Conservation (phyloP, 2,888 invertebrate species). For the Apeira syringaria region DNA sequence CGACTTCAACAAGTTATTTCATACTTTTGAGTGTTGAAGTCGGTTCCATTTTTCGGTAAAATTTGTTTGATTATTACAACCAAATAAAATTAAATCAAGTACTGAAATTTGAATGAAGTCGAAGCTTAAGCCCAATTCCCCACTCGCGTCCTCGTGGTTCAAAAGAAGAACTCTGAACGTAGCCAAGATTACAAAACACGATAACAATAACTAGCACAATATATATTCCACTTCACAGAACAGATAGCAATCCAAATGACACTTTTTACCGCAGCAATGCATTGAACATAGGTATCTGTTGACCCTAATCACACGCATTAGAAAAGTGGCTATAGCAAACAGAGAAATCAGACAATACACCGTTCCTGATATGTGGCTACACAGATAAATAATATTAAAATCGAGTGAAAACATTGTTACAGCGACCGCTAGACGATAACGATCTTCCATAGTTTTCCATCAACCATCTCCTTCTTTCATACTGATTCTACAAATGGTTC, state of each 20-base stretch:
- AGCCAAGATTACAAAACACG: too few species aligned
- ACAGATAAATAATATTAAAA: slow-evolving; percentile 48
- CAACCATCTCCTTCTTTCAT: slow-evolving; percentile 33
- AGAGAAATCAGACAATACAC: slow-evolving; percentile 48
- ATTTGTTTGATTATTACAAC: too few species aligned
- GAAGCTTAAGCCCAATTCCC: too few species aligned
- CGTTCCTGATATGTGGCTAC: slow-evolving; percentile 36
- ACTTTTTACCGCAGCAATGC: slow-evolving; percentile 22
- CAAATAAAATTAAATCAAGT: too few species aligned
- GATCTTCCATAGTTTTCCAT: slow-evolving; percentile 31
- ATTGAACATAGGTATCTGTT: slow-evolving; percentile 40
- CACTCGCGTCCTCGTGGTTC: too few species aligned
- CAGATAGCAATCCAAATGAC: slow-evolving; percentile 18
- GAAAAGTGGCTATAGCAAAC: slow-evolving; percentile 53
- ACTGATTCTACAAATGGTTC: slow-evolving; percentile 25
- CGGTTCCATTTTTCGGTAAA: too few species aligned
- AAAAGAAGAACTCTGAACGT: too few species aligned
- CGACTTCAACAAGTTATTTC: too few species aligned
- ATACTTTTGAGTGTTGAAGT: too few species aligned
- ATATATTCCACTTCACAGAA: slow-evolving; percentile 15
- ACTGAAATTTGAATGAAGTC: too few species aligned
- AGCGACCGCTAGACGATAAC: slow-evolving; percentile 28
- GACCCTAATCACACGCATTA: slow-evolving; percentile 61
- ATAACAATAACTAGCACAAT: too few species aligned
- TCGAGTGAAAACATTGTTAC: slow-evolving; percentile 49